Base-by-base conservation (phyloP, 1,140 invertebrate genomes). In the Diachasma alloeum region DNA sequence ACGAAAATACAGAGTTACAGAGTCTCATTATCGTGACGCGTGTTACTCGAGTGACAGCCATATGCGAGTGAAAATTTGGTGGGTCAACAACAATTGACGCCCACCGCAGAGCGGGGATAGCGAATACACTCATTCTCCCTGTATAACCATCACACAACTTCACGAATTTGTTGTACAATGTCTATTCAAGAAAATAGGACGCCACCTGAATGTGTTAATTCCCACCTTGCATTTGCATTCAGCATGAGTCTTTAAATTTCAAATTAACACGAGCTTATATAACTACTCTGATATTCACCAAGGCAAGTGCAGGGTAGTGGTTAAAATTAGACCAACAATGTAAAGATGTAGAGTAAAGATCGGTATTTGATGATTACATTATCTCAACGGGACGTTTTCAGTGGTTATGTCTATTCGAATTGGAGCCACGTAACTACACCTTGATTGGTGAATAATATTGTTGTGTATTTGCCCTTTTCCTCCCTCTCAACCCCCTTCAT, bases 1-100 rank as follows among this genome's bases (percentile, higher is more conserved):
- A 9, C 5, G 59, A 63, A 63, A 63, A 63, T 26, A 63, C 59
- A 9, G 1, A 63, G 59, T 31, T 26, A 63, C 22, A 19, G 19
- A 31, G 4, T 13, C 22, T 63, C 59, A 63, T 63, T 63, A 63
- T 59, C 53, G 53, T 63, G 24, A 31, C 24, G 59, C 59, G 59
- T 63, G 59, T 63, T 63, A 26, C 59, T 8, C 24, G 59, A 19
- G 6, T 5, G 24, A 24, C 22, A 31, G 31, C 31, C 5, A 24
- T 19, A 63, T 63, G 22, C 11, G 22, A 19, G 59, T 63, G 59
- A 63, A 63, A 63, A 63, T 63, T 63, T 19, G 59, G 59, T 63
- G 24, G 13, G 59, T 63, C 59, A 63, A 63, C 59, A 63, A 63
- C 24, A 63, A 63, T 59, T 59, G 53, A 63, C 59, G 59, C 24